Conservation (phyloP, 2,113 vertebrate genomes). For the Macaca mulatta region DNA sequence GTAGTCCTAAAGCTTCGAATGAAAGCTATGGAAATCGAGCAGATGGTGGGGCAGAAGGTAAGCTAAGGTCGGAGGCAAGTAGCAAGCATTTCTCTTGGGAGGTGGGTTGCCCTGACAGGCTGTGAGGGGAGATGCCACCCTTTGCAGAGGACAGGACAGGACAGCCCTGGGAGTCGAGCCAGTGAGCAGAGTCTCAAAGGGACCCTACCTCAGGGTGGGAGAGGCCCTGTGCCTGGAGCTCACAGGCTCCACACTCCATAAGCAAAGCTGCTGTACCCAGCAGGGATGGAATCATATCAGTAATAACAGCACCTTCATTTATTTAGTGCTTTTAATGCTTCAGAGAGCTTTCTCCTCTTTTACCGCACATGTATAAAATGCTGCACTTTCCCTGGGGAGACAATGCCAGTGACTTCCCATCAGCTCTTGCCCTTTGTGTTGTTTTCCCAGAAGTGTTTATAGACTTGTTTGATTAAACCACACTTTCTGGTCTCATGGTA, state of each 20-base stretch:
- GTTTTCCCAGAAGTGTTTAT: neutral
- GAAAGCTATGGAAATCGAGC: neutral
- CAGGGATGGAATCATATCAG: neutral
- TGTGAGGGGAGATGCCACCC: neutral
- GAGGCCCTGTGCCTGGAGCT: neutral
- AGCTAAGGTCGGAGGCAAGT: neutral
- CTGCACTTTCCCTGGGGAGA: neutral
- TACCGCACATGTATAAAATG: no score
- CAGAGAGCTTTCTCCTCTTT: neutral
- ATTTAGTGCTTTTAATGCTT: neutral
- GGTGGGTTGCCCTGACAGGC: neutral
- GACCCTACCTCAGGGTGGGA: neutral
- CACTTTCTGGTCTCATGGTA: neutral
- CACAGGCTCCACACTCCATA: neutral
- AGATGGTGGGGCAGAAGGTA: conserved; percentile 1
- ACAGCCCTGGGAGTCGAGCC: neutral
- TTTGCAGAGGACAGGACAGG: neutral
- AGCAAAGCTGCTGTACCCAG: neutral
- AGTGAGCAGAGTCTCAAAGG: neutral
- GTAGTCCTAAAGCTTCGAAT: neutral
- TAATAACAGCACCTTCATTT: neutral
- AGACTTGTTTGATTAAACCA: neutral
- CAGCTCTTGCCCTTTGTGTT: neutral
- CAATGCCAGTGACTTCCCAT: neutral
- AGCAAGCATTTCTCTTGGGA: neutral